These are phyloP conservation scores for Notarius quadriscutis DNA, from an alignment of 2,113 vertebrate species.

Conservation along the genomic window DNA sequence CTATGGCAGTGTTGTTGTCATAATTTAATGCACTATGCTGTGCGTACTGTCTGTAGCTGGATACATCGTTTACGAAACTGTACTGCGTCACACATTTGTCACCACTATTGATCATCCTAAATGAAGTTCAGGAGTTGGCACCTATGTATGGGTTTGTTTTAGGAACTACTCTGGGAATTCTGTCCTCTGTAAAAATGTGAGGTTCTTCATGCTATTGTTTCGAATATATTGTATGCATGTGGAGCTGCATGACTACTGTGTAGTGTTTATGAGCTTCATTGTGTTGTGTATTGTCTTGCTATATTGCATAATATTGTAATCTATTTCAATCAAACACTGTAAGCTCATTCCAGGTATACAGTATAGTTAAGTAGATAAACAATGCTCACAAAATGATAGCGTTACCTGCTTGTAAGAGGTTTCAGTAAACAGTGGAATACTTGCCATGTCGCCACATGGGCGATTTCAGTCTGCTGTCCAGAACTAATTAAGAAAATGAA, in stretches of 20 bases:
- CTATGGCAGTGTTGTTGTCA: background rate
- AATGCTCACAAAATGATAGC: background rate
- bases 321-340: background rate
- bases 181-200: slow-evolving; percentile 7
- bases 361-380: background rate
- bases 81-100: background rate
- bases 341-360: background rate
- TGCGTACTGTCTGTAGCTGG: background rate
- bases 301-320: background rate
- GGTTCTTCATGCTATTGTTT: slow-evolving; percentile 33
- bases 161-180: slow-evolving; percentile 17
- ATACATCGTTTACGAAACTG: background rate
- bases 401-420: background rate
- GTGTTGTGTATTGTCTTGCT: slow-evolving; percentile 41
- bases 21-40: background rate
- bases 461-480: background rate
- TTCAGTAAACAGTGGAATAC: slow-evolving; percentile 43
- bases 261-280: slow-evolving; percentile 49
- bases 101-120: background rate
- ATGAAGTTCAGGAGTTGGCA: background rate
- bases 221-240: slow-evolving; percentile 52
- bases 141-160: slow-evolving; percentile 29
- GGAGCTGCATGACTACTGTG: slow-evolving; percentile 49
- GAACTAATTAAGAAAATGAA: background rate
- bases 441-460: background rate